A percentile compares a stretch with the other conserved stretches of the same genome.
These are phyloP conservation scores for Osmerus eperlanus DNA, from an alignment of 2,113 vertebrate species.

Conservation along the genomic window DNA sequence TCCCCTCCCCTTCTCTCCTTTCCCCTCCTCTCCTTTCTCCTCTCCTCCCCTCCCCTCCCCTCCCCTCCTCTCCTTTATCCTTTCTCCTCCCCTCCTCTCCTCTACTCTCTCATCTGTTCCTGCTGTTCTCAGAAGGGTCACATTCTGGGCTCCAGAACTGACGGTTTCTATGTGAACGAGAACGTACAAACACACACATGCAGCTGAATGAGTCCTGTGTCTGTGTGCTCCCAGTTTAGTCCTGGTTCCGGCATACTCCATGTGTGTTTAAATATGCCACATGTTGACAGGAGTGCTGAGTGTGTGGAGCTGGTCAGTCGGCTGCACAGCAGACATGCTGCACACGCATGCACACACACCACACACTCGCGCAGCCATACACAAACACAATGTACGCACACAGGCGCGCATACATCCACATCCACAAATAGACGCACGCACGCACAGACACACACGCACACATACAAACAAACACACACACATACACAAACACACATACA, in stretches of 20 bases:
- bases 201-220: conserved; percentile 1
- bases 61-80: too few relatives aligned
- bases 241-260: neutral
- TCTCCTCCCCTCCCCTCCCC: too few relatives aligned
- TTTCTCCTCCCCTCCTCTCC: too few relatives aligned
- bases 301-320: neutral
- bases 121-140: too few relatives aligned
- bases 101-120: too few relatives aligned
- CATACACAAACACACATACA: neutral
- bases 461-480: neutral
- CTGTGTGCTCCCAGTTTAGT: conserved; percentile 1
- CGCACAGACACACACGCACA: neutral
- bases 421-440: neutral
- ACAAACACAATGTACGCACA: neutral
- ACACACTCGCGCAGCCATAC: neutral
- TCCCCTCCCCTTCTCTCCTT: too few relatives aligned
- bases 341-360: neutral
- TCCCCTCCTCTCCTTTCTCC: too few relatives aligned
- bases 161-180: too few relatives aligned
- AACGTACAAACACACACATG: neutral
- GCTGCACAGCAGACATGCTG: neutral
- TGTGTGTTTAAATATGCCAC: neutral
- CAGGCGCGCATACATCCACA: neutral
- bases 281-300: neutral
- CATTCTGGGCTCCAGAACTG: too few relatives aligned